Conservation (phyloP, 2,888 invertebrate species). For the Fissipunctia ypsillon region DNA sequence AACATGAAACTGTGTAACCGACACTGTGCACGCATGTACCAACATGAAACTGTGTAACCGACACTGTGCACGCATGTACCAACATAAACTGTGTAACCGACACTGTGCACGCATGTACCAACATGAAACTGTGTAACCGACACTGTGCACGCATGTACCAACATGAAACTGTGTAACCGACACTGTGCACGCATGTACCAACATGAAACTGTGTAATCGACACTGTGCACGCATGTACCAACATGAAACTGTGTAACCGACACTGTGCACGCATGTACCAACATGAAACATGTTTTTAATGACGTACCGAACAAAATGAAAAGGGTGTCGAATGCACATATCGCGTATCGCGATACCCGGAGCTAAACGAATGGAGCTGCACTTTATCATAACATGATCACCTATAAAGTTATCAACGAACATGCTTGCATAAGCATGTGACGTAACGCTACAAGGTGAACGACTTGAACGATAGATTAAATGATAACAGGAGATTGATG, state of each 20-base stretch:
- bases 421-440: slow-evolving; percentile 59
- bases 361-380: slow-evolving; percentile 45
- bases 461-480: slow-evolving; percentile 51
- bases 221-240: slow-evolving; percentile 41
- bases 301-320: slow-evolving; percentile 50
- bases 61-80: slow-evolving; percentile 42
- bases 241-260: slow-evolving; percentile 45
- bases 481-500: slow-evolving; percentile 44
- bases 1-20: slow-evolving; percentile 48
- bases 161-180: slow-evolving; percentile 49
- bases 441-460: slow-evolving; percentile 63
- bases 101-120: slow-evolving; percentile 41
- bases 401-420: slow-evolving; percentile 48
- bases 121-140: slow-evolving; percentile 49
- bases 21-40: slow-evolving; percentile 42
- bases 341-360: slow-evolving; percentile 52
- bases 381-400: slow-evolving; percentile 57
- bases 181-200: slow-evolving; percentile 41
- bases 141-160: slow-evolving; percentile 41
- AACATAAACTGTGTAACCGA: slow-evolving; percentile 46
- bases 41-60: slow-evolving; percentile 48
- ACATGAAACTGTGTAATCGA: slow-evolving; percentile 49
- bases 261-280: slow-evolving; percentile 41
- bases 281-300: slow-evolving; percentile 55
- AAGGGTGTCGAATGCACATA: slow-evolving; percentile 59